A percentile compares a stretch with the other conserved stretches of the same genome.
Evolutionary conservation across 2,113 vertebrate genomes (phyloP).

Genomic region (Pomatorhinus ruficollis): DNA sequence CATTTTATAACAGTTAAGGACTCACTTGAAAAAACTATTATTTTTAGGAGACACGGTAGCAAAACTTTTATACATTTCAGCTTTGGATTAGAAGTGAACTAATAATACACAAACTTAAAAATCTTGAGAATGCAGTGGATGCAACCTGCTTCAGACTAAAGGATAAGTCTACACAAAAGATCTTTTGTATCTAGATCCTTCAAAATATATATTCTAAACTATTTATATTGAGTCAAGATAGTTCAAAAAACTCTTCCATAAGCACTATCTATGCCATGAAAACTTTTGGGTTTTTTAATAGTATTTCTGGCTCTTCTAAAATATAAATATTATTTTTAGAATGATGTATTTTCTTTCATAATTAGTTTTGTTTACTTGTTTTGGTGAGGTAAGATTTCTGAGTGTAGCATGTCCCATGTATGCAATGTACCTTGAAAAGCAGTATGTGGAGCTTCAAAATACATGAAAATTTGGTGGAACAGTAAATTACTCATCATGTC

Average conservation of each 20-base stretch:
- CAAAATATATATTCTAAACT: neutral
- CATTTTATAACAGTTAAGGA: neutral
- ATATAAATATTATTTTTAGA: neutral
- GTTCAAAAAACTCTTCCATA: neutral
- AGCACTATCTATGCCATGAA: neutral
- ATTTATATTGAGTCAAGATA: neutral
- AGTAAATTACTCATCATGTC: neutral
- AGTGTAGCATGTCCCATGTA: neutral
- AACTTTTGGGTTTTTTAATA: neutral
- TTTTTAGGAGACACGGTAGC: neutral
- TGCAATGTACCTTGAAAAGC: neutral
- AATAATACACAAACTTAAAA: neutral
- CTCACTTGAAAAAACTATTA: rapidly evolving
- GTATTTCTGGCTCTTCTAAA: neutral
- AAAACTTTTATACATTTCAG: neutral
- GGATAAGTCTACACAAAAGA: neutral
- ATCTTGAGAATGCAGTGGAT: neutral
- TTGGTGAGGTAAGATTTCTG: neutral
- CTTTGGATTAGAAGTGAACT: neutral
- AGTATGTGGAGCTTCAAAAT: neutral
- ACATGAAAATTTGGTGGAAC: neutral
- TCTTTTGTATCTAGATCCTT: neutral
- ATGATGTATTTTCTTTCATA: neutral
- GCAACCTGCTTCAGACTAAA: neutral
- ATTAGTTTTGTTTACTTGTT: neutral